These are phyloP conservation scores for Conus canariensis DNA, from an alignment of 2,888 invertebrate species.

Conservation along the genomic window DNA sequence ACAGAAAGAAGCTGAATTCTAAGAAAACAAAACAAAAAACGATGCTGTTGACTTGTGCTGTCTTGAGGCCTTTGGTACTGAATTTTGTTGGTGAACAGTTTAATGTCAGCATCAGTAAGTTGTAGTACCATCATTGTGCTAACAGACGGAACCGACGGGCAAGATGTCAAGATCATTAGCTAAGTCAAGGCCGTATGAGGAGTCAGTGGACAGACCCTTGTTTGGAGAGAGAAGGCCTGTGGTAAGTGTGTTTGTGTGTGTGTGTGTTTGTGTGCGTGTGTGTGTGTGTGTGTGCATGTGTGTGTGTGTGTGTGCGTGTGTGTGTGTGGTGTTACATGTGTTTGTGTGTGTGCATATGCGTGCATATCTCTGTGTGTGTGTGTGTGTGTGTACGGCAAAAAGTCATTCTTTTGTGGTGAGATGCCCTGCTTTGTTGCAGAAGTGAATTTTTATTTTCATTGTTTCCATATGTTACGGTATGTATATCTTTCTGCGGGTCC, in stretches of 20 bases:
- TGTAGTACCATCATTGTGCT: background rate
- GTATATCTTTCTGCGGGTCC: too few species aligned
- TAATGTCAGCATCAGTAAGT: too few species aligned
- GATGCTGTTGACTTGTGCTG: too few species aligned
- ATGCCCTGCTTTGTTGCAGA: too few species aligned
- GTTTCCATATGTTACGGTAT: too few species aligned
- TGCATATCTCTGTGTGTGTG: background rate
- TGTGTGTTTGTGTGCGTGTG: background rate
- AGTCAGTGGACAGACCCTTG: conserved; percentile 28
- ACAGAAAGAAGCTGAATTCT: too few species aligned
- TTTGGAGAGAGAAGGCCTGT: conserved; percentile 35
- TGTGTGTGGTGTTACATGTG: background rate
- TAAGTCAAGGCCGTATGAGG: background rate
- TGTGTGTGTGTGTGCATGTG: background rate
- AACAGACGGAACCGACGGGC: background rate
- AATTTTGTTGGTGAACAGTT: too few species aligned
- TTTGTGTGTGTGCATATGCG: background rate
- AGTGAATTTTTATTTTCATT: too few species aligned
- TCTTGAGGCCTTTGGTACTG: too few species aligned
- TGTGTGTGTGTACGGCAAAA: too few species aligned
- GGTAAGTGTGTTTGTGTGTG: conserved; percentile 25
- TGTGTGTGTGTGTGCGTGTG: background rate
- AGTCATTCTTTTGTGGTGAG: too few species aligned
- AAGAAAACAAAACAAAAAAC: too few species aligned
- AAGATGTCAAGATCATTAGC: conserved; percentile 1